Evolutionary conservation across 2,113 vertebrate genomes (phyloP), one percentile per base, ranked within the genome.

Genomic region (Ptilorrhoa leucosticta): DNA sequence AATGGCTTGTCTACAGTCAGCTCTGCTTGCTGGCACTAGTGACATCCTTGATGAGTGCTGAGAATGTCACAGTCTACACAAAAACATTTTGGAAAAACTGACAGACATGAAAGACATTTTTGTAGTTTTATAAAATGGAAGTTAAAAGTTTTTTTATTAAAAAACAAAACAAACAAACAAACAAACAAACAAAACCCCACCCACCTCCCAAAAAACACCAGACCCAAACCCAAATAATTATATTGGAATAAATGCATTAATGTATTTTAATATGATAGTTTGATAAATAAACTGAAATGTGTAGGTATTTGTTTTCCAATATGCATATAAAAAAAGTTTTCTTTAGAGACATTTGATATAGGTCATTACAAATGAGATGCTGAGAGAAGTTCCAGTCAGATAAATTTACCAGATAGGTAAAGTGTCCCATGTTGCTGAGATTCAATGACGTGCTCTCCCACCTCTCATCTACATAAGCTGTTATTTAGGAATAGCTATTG

Each of bases 161-260:
- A 76, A 66, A 57, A 13, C 14, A 11, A 75, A 70, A 6, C 7
- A 7, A n/a, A 0, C 2, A 28, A 64, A 3, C 3, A 51, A 56
- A 1, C 3, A 35, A 20, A 11, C 10, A 54, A 27, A 18, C 2
- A 37, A 16, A 53, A 22, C 18, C 10, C 12, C 27, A 6, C 20
- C 1, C 9, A 3, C 5, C 3, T 7, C 13, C 7, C 5, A 27
- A 35, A 35, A 68, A 44, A 7, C 2, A 15, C 15, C 24, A 31
- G 63, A 2, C 10, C 8, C 27, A 26, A 63, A 14, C 4, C 11
- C 3, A 17, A 70, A 60, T 2, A 42, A 27, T 57, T 33, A 5
- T 24, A 33, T 26, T 65, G 11, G 12, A 66, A 50, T 26, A 33
- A 14, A 9, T 64, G 2, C 10, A 51, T 27, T 13, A 37, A 45